Evolutionary conservation across 2,113 vertebrate genomes (phyloP), one percentile per base, ranked within the genome.

Genomic region (Aptenodytes patagonicus): DNA sequence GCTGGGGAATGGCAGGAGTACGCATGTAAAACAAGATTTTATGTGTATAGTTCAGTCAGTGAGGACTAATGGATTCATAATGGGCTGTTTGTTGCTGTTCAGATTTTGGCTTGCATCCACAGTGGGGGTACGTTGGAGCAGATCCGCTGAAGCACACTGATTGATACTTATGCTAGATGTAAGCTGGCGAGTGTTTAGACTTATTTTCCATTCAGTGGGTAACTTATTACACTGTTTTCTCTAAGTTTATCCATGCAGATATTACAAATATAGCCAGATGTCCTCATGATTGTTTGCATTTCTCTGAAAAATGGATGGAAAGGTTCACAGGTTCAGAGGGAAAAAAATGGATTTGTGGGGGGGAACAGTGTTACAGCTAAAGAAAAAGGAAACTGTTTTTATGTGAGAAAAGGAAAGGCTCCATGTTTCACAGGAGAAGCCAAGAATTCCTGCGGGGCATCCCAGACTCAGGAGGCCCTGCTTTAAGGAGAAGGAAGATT

Each of bases 1-100:
- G 52, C 92, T 95, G 89, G 75, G 95, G 95, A 95, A 94, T 81
- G 95, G 94, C 86, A 94, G 93, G 76, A 91, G 61, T 77, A n/a
- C 9, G 71, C 11, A 5, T 92, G 94, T 96, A 95, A 96, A 97
- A 97, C 94, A 97, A 90, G 97, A 87, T 97, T 97, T 97, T 95
- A 95, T 94, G 89, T 94, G 72, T 71, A 68, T 24, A 51, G 90
- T 36, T 88, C 92, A 90, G 92, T 88, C 84, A 89, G 84, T 70
- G 93, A 96, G 75, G 91, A 89, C 88, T 95, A 97, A 97, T 96
- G 95, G 91, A 71, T 94, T 84, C 84, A 77, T 95, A 96, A 97
- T 91, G 82, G 93, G 90, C 84, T 92, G 78, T 90, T 96, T 94
- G 91, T 93, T 93, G 89, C 81, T 93, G 83, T 42, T 91, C 58